Base-by-base conservation (phyloP, 2,888 invertebrate species). In the Dicyrtoma fusca region DNA sequence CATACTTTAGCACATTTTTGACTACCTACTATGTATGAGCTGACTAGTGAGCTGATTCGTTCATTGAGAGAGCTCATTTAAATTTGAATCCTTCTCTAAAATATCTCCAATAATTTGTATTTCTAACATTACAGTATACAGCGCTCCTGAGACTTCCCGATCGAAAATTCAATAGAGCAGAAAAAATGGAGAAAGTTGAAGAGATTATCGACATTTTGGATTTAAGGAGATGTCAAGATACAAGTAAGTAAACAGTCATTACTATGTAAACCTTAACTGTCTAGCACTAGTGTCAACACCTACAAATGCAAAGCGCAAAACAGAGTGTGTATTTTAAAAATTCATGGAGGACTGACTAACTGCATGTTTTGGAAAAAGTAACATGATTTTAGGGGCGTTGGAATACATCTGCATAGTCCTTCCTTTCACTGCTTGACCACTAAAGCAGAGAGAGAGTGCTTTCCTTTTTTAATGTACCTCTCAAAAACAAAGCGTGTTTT, bases 181-280 rank as follows among this genome's bases (percentile, higher is more conserved):
- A 91, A 83, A 92, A 92, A 84, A 88, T 89, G 87, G 88, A 88
- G 79, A 89, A 90, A 83, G 90, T 92, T 80, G 90, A 92, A 82
- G 89, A 90, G 82, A 89, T 92, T 81, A 88, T 92, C 80, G 89
- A 91, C 82, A 88, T 89, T 59, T 85, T 92, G 81, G 91, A 92
- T 83, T 86, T 92, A 81, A 86, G 86, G 73, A 87, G 87, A 82
- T 92, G 92, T 83, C 89, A 91, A 82, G 88, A 92, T 82, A 92
- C 92, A 79, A 89, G 88, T 88, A 82, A 85, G 87, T 85, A 42
- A 55, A 57, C n/a, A n/a, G n/a, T n/a, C n/a, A n/a, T n/a, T n/a
- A n/a, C n/a, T n/a, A n/a, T n/a, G n/a, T n/a, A n/a, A n/a, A n/a
- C n/a, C n/a, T n/a, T n/a, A n/a, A n/a, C n/a, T n/a, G n/a, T n/a